Conservation (phyloP, 2,113 vertebrate species). For the Pomatostomus ruficeps region DNA sequence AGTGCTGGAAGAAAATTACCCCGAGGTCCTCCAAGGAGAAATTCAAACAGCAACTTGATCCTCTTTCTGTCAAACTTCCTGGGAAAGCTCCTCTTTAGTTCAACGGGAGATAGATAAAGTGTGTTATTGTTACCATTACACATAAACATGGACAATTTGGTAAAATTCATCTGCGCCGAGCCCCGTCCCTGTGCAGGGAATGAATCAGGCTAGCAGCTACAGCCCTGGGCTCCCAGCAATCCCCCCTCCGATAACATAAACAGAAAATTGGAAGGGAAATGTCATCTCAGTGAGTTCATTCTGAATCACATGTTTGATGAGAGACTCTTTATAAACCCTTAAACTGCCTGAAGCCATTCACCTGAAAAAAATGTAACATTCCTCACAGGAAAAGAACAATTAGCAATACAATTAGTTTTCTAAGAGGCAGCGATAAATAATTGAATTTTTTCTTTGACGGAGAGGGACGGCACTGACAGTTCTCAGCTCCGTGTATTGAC, state of each 20-base stretch:
- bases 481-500: slow-evolving; percentile 40
- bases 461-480: slow-evolving; percentile 45
- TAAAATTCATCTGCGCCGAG: neutral
- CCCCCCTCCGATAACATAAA: neutral
- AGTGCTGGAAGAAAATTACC: neutral
- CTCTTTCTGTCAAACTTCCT: neutral
- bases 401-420: slow-evolving; percentile 68
- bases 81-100: neutral
- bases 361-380: neutral
- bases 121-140: neutral
- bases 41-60: neutral
- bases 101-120: neutral
- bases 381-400: slow-evolving; percentile 52
- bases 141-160: neutral
- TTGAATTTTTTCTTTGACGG: slow-evolving; percentile 1
- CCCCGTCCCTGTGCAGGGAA: neutral
- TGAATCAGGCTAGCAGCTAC: neutral
- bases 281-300: slow-evolving; percentile 2
- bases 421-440: slow-evolving; percentile 55
- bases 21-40: neutral
- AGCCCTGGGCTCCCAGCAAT: slow-evolving; percentile 22
- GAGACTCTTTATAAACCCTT: slow-evolving; percentile 53
- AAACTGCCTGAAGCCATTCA: slow-evolving; percentile 10
- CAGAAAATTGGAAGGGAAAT: slow-evolving; percentile 44
- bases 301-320: slow-evolving; percentile 42